Evolutionary conservation across 2,113 vertebrate genomes (phyloP).

Genomic region (Bubalus kerabau): DNA sequence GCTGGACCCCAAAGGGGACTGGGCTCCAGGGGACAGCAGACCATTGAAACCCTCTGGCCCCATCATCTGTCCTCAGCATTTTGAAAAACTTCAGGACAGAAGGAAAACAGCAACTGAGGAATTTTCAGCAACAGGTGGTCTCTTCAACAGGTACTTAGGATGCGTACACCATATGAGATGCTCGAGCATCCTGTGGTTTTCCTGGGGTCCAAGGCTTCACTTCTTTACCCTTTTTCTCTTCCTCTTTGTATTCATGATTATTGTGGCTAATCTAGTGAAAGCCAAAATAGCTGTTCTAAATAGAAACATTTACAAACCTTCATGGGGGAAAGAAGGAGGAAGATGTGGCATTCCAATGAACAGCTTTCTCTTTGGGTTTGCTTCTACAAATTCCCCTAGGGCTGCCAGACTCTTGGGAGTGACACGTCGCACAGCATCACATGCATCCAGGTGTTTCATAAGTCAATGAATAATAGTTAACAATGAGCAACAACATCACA

Average conservation of each 20-base stretch:
- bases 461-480: neutral
- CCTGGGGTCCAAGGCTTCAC: neutral
- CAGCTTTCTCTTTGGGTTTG: neutral
- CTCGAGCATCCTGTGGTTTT: accelerated
- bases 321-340: neutral
- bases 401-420: neutral
- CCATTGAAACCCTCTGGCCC: neutral
- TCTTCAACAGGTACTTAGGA: neutral
- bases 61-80: neutral
- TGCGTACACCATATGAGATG: neutral
- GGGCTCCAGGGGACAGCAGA: neutral
- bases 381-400: neutral
- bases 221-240: neutral
- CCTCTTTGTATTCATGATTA: neutral
- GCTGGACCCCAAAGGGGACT: neutral
- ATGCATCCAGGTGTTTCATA: neutral
- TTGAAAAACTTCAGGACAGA: neutral
- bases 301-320: neutral
- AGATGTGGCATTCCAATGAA: neutral
- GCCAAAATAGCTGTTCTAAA: neutral
- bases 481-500: neutral
- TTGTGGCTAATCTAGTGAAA: neutral
- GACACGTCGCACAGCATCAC: neutral
- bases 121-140: neutral
- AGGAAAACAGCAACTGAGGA: neutral